Conservation (phyloP, 2,888 invertebrate genomes). For the Coremacera marginata region DNA sequence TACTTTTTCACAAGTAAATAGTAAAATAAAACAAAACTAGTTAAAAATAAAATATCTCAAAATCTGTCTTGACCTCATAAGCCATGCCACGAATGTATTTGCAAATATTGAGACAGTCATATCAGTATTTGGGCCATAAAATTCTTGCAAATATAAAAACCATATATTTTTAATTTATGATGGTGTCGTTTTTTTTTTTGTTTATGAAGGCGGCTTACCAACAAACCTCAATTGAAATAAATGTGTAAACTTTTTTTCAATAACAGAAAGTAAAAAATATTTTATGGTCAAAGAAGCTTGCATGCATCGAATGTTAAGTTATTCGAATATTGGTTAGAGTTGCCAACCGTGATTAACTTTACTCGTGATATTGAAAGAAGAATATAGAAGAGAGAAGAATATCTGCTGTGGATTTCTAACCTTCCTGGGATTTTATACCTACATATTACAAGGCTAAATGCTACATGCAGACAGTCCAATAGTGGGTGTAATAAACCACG, state of each 20-base stretch:
- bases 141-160: constrained; percentile 13
- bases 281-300: constrained; percentile 4
- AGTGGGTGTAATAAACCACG: no score
- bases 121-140: neutral
- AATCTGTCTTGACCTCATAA: neutral
- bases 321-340: neutral
- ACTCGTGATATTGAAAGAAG: no score
- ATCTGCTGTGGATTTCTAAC: no score
- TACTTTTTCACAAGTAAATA: no score
- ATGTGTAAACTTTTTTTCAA: neutral
- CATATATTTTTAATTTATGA: neutral
- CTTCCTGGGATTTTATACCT: no score
- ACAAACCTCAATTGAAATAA: constrained; percentile 11
- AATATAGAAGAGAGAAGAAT: no score
- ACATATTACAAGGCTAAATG: no score
- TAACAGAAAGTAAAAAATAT: constrained; percentile 20
- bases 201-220: neutral
- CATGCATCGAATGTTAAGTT: constrained; percentile 28
- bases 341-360: neutral
- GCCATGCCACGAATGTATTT: constrained; percentile 6
- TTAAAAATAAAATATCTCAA: no score
- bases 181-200: neutral
- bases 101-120: constrained; percentile 16
- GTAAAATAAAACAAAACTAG: no score
- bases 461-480: no score